Evolutionary conservation across 2,113 vertebrate species (phyloP).

Genomic region (Pseudorhombus dupliciocellatus): DNA sequence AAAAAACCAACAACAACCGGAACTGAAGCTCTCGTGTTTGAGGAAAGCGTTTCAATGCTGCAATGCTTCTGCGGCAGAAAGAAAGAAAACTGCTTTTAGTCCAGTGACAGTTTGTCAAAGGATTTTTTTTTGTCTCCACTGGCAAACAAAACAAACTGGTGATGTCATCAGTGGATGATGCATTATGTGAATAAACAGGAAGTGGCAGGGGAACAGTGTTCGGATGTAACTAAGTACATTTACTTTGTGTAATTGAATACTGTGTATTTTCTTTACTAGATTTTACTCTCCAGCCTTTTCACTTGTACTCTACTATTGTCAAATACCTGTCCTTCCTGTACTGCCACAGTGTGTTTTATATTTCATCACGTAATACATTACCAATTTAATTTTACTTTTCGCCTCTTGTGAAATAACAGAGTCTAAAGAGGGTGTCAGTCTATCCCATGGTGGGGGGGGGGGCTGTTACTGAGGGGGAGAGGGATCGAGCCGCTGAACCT

Average conservation of each 20-base stretch:
- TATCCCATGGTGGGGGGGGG: conserved; percentile 43
- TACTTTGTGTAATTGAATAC: background rate
- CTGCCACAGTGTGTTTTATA: too few relatives aligned
- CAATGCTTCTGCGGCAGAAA: background rate
- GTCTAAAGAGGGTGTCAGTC: conserved; percentile 61
- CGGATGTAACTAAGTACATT: background rate
- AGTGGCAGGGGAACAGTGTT: background rate
- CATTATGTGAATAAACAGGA: conserved; percentile 26
- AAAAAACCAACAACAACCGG: conserved; percentile 18
- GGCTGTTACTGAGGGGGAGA: conserved; percentile 42
- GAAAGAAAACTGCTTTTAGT: background rate
- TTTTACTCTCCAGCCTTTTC: too few relatives aligned
- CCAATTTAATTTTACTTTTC: too few relatives aligned
- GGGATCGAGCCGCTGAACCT: conserved; percentile 69
- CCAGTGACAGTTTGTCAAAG: background rate
- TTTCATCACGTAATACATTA: too few relatives aligned
- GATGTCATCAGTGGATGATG: conserved; percentile 4
- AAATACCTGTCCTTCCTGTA: too few relatives aligned
- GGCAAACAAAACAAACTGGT: conserved; percentile 1
- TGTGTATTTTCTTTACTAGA: too few relatives aligned
- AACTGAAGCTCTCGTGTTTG: conserved; percentile 20
- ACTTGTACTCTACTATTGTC: too few relatives aligned
- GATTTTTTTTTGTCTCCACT: background rate
- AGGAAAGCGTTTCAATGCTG: conserved; percentile 20
- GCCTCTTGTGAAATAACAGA: background rate